phyloP scores from a whole-genome alignment of 2,888 invertebrate species.

The Volucella zonaria region DNA sequence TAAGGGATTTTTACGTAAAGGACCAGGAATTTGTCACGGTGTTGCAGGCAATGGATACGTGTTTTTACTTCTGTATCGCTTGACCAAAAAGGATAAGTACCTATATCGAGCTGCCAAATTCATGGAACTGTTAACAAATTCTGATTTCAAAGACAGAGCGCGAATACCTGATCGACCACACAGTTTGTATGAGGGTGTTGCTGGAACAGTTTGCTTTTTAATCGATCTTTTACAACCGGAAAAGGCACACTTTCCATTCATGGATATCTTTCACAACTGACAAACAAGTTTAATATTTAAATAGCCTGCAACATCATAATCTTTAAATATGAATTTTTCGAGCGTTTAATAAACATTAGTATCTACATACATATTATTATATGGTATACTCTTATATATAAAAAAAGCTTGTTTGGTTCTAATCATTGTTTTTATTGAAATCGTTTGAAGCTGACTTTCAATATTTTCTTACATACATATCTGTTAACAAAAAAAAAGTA shows the following conservation, averaged over 20 bases:
- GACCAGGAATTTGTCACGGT: constrained; percentile 95
- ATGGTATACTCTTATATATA: too few relatives aligned
- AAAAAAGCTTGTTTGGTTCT: constrained; percentile 25
- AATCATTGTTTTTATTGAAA: constrained; percentile 28
- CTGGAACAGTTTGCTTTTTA: constrained; percentile 93
- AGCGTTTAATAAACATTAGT: constrained; percentile 55
- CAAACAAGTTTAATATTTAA: constrained; percentile 37
- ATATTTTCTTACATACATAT: background rate
- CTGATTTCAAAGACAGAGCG: constrained; percentile 87
- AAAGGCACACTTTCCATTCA: constrained; percentile 91
- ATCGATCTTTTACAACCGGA: constrained; percentile 89
- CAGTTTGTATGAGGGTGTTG: constrained; percentile 92
- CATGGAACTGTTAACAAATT: constrained; percentile 88
- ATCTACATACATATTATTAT: constrained; percentile 47
- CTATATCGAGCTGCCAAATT: constrained; percentile 90
- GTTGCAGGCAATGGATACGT: constrained; percentile 92
- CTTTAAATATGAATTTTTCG: constrained; percentile 45
- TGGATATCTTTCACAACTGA: constrained; percentile 85
- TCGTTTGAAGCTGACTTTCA: background rate
- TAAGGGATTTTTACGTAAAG: constrained; percentile 92
- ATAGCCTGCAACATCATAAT: constrained; percentile 42
- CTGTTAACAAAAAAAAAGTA: constrained; percentile 1
- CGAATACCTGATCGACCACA: constrained; percentile 91
- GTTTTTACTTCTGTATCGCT: constrained; percentile 89
- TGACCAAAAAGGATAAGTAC: constrained; percentile 88